A percentile compares a stretch with the other conserved stretches of the same genome.
phyloP scores from a whole-genome alignment of 2,888 invertebrate genomes.

The Neuroscelio doddi region DNA sequence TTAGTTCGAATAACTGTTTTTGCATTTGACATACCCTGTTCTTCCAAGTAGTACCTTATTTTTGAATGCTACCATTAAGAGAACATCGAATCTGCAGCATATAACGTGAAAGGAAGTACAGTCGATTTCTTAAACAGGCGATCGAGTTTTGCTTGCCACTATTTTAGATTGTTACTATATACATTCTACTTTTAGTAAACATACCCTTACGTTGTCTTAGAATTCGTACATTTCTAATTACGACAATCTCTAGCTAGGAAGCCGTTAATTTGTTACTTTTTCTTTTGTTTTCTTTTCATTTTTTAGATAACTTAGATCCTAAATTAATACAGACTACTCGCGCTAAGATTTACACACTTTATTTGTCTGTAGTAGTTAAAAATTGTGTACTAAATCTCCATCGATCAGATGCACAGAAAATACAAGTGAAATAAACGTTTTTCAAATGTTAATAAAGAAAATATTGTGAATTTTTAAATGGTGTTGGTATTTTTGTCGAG shows the following conservation, averaged over 20 bases:
- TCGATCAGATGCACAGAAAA: constrained; percentile 1
- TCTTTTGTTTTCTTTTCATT: constrained; percentile 15
- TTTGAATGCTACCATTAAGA: constrained; percentile 31
- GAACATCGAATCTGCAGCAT: background rate
- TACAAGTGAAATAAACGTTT: background rate
- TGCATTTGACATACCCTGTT: constrained; percentile 48
- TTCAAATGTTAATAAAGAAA: too few species aligned
- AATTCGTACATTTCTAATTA: constrained; percentile 46
- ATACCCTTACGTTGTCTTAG: constrained; percentile 54
- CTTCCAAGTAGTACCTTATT: constrained; percentile 41
- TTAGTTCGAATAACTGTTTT: constrained; percentile 38
- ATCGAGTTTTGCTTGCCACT: constrained; percentile 50
- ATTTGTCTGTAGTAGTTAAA: constrained; percentile 12
- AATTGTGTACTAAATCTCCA: too few species aligned
- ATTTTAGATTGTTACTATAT: constrained; percentile 48
- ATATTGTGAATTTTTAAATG: too few species aligned
- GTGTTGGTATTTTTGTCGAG: too few species aligned
- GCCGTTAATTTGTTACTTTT: constrained; percentile 55
- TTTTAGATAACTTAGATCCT: constrained; percentile 44
- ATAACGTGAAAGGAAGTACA: constrained; percentile 26
- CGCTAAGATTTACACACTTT: constrained; percentile 38
- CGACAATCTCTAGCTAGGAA: constrained; percentile 60
- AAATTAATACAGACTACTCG: constrained; percentile 60
- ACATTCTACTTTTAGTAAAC: constrained; percentile 56
- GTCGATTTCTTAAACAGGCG: constrained; percentile 59